Conservation (phyloP, 2,113 vertebrate genomes). For the Lophura nycthemera region DNA sequence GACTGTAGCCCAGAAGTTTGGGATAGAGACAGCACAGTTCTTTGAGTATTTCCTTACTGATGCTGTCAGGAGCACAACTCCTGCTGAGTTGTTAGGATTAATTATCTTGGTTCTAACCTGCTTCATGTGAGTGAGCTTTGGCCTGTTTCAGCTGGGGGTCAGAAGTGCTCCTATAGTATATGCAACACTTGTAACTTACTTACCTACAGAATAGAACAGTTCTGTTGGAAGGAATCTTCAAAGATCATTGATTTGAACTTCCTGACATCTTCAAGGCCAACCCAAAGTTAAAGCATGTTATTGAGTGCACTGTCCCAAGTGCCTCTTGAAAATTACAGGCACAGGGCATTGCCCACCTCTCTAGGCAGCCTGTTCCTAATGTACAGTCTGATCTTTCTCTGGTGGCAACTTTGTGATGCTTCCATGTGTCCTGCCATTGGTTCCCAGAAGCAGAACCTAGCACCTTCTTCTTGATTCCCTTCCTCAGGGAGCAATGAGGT, state of each 20-base stretch:
- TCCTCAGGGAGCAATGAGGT: not conserved
- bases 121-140: not conserved
- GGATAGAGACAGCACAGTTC: not conserved
- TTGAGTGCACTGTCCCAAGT: not conserved
- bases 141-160: not conserved
- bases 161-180: not conserved
- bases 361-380: not conserved
- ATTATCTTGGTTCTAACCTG: not conserved
- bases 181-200: accelerated
- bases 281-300: not conserved
- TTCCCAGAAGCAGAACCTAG: not conserved
- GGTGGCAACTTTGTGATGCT: not conserved
- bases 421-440: not conserved
- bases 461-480: not conserved
- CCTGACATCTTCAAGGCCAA: not conserved
- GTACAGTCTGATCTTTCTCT: not conserved
- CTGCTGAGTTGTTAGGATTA: not conserved
- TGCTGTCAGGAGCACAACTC: not conserved
- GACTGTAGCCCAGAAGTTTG: not conserved
- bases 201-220: not conserved
- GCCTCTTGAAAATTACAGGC: not conserved
- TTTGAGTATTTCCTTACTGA: not conserved
- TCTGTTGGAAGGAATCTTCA: not conserved
- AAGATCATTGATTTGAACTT: not conserved
- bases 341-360: not conserved